Evolutionary conservation across 2,888 invertebrate genomes (phyloP).

Genomic region (Amiota mariae): DNA sequence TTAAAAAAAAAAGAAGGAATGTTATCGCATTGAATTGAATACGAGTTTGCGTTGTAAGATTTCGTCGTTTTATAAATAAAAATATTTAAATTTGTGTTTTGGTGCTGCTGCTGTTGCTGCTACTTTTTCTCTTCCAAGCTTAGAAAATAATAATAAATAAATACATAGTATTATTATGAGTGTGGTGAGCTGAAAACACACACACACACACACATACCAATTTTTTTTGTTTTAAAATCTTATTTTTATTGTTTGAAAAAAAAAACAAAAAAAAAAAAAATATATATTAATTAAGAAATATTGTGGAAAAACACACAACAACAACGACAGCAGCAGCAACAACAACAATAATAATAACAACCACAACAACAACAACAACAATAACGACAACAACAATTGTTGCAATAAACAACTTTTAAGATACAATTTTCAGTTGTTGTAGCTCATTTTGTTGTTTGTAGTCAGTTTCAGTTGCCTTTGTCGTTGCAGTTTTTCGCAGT

Average conservation of each 20-base stretch:
- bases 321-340: conserved; percentile 34
- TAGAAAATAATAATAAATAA: conserved; percentile 13
- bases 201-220: conserved; percentile 5
- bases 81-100: conserved; percentile 27
- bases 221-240: conserved; percentile 36
- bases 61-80: conserved; percentile 20
- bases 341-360: conserved; percentile 6
- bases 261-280: no score
- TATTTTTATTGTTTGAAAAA: conserved; percentile 13
- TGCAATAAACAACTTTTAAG: conserved; percentile 6
- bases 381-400: not conserved
- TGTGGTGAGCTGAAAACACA: not conserved
- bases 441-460: not conserved
- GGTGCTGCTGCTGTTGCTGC: not conserved
- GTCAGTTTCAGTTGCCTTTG: not conserved
- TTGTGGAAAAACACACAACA: conserved; percentile 34
- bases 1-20: conserved; percentile 27
- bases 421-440: conserved; percentile 9
- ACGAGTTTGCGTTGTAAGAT: conserved; percentile 36
- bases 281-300: conserved; percentile 16
- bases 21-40: conserved; percentile 32
- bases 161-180: not conserved
- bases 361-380: not conserved
- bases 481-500: not conserved
- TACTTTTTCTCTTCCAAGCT: conserved; percentile 10